Evolutionary conservation across 2,113 vertebrate species (phyloP).

Genomic region (Microcebus tavaratra): DNA sequence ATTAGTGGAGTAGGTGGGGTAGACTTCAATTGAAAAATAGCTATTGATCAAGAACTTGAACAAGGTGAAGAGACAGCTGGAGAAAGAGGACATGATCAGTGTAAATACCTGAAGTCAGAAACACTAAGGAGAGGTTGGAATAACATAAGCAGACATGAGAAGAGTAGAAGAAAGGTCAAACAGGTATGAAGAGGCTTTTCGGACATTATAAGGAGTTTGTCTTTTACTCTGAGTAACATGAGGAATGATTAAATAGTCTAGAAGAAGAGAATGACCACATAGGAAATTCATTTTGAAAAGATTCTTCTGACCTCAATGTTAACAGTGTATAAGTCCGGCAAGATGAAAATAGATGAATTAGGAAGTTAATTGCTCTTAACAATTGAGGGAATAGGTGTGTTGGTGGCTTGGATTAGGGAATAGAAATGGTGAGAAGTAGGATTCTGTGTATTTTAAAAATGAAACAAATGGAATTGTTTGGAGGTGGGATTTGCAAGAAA

Average conservation of each 20-base stretch:
- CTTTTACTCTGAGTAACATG: neutral
- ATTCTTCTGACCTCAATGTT: neutral
- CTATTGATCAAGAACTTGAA: neutral
- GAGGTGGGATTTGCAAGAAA: neutral
- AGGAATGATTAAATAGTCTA: neutral
- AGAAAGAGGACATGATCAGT: neutral
- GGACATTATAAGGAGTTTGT: neutral
- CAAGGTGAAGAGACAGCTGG: neutral
- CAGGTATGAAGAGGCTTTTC: rapidly evolving
- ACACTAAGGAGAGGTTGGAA: rapidly evolving
- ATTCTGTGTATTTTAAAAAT: neutral
- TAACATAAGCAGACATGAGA: neutral
- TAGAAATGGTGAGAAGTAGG: neutral
- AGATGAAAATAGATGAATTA: neutral
- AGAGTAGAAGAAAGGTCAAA: neutral
- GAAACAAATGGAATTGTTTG: neutral
- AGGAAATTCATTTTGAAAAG: neutral
- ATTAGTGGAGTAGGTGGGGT: neutral
- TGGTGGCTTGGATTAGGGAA: neutral
- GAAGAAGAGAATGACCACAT: too few species aligned
- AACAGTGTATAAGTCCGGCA: neutral
- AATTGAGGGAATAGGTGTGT: rapidly evolving
- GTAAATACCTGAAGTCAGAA: rapidly evolving
- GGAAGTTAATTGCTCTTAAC: neutral
- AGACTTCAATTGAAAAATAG: neutral